phyloP scores from a whole-genome alignment of 2,797 vertebrate genomes.

The Halcyon smyrnensis region DNA sequence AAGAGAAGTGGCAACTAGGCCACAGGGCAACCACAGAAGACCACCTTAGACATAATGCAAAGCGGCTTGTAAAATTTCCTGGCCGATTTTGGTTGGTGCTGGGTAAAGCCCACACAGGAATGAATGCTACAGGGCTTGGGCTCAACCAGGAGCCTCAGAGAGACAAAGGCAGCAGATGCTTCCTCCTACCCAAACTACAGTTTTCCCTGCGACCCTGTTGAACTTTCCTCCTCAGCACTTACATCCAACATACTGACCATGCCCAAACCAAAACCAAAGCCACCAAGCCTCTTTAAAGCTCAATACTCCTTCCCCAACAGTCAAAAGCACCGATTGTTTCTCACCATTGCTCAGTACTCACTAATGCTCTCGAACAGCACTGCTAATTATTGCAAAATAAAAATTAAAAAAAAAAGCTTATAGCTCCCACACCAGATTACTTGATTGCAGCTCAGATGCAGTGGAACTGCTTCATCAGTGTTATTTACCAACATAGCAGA shows the following conservation, averaged over 20 bases:
- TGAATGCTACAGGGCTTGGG: neutral
- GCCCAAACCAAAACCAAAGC: neutral
- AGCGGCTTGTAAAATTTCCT: neutral
- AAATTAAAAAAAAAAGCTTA: neutral
- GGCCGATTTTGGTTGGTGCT: neutral
- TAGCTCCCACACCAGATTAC: neutral
- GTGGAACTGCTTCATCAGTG: neutral
- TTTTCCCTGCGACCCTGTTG: neutral
- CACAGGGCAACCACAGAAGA: accelerated
- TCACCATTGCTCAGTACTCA: neutral
- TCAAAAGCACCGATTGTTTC: neutral
- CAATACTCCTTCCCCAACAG: neutral
- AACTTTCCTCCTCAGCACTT: neutral
- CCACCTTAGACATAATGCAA: accelerated
- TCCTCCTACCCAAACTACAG: neutral
- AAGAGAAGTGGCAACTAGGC: neutral
- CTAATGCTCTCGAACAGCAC: neutral
- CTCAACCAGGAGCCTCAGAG: neutral
- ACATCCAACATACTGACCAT: accelerated
- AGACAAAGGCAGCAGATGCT: neutral
- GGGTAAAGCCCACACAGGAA: neutral
- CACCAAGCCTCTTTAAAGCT: neutral
- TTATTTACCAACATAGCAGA: neutral
- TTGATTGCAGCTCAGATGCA: neutral
- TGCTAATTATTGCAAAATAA: neutral